Conservation (phyloP, 2,888 invertebrate species). For the Coleophora flavipennella region DNA sequence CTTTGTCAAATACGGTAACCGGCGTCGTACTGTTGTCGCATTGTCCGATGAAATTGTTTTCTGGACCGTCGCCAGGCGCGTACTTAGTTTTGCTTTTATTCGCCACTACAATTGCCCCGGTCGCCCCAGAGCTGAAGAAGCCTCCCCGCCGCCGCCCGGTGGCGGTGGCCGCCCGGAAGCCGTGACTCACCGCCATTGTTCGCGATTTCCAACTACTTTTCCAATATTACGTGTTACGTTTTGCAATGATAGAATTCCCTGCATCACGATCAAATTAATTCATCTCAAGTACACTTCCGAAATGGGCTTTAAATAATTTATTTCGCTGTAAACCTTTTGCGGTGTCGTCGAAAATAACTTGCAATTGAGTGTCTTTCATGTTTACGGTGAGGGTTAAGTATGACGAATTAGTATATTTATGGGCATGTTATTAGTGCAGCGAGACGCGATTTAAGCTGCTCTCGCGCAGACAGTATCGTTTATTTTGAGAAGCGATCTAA, state of each 20-base stretch:
- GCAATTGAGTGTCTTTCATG: conserved; percentile 3
- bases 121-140: no score
- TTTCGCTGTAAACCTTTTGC: neutral
- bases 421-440: conserved; percentile 7
- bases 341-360: neutral
- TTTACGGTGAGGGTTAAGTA: conserved; percentile 4
- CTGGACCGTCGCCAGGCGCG: conserved; percentile 8
- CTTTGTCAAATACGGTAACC: conserved; percentile 3
- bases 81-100: no score
- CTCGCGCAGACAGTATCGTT: conserved; percentile 2
- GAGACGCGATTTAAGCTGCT: conserved; percentile 3
- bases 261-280: no score
- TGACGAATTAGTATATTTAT: conserved; percentile 13
- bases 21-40: conserved; percentile 5
- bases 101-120: no score
- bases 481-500: conserved; percentile 3
- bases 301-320: no score
- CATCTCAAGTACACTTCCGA: no score
- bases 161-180: no score
- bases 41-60: conserved; percentile 8
- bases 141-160: no score
- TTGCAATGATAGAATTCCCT: no score
- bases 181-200: neutral
- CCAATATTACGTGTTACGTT: no score
- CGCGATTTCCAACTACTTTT: neutral